These are phyloP conservation scores for Oostethus manadensis DNA, from an alignment of 2,113 vertebrate species.

Conservation along the genomic window DNA sequence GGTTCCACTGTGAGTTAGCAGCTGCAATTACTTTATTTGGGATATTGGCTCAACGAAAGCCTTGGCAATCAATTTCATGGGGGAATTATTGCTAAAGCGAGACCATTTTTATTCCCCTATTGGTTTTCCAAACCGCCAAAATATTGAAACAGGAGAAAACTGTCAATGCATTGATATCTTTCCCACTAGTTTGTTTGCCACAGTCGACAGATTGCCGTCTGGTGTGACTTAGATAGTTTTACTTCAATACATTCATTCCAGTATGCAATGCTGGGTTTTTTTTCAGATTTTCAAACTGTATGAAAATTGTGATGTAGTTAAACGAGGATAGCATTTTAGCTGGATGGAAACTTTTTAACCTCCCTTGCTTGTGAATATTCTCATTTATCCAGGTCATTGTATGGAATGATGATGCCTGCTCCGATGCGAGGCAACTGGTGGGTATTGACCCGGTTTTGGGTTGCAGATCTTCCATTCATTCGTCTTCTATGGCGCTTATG, in stretches of 20 bases:
- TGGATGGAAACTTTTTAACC: neutral
- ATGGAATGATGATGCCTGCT: neutral
- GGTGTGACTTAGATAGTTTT: slow-evolving; percentile 52
- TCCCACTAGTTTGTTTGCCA: slow-evolving; percentile 38
- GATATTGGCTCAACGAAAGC: no score
- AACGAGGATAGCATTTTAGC: slow-evolving; percentile 3
- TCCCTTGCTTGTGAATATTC: no score
- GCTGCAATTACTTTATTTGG: no score
- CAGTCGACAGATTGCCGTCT: slow-evolving; percentile 56
- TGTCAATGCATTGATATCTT: slow-evolving; percentile 45
- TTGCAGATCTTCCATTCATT: no score
- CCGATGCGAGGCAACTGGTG: no score
- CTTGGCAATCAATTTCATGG: no score
- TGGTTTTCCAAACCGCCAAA: no score
- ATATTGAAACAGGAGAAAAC: slow-evolving; percentile 3
- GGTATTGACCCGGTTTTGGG: no score
- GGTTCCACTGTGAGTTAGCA: no score
- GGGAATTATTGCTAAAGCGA: no score
- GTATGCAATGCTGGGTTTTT: slow-evolving; percentile 18
- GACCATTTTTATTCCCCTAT: no score
- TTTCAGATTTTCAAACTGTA: slow-evolving; percentile 1
- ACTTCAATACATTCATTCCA: slow-evolving; percentile 41
- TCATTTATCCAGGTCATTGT: neutral
- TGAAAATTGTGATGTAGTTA: neutral
- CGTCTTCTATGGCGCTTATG: no score